phyloP scores from a whole-genome alignment of 2,888 invertebrate genomes.

The Cheiracanthium punctorium region DNA sequence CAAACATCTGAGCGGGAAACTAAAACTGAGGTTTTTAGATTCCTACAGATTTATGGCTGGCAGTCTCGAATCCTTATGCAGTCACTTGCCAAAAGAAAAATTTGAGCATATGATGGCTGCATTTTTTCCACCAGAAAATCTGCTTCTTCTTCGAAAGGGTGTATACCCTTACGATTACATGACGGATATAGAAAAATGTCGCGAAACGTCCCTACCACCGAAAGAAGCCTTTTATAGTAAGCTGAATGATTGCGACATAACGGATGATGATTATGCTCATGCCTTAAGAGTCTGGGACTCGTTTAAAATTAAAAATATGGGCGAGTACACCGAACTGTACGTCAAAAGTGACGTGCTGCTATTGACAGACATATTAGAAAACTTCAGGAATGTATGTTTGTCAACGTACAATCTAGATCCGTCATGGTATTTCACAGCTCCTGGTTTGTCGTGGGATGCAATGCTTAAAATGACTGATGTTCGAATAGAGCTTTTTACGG shows the following conservation, averaged over 20 bases:
- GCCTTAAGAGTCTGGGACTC: too few species aligned
- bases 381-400: constrained; percentile 71
- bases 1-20: not conserved
- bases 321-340: constrained; percentile 72
- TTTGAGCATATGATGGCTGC: too few species aligned
- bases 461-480: constrained; percentile 73
- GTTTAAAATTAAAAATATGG: not conserved
- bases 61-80: too few species aligned
- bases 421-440: constrained; percentile 70
- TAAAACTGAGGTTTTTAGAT: not conserved
- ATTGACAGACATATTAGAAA: not conserved
- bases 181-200: too few species aligned
- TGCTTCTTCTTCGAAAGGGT: too few species aligned
- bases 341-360: constrained; percentile 73
- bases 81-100: too few species aligned
- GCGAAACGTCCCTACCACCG: too few species aligned
- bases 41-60: not conserved
- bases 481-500: constrained; percentile 73
- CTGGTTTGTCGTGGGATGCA: constrained; percentile 74
- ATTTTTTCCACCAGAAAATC: too few species aligned
- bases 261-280: too few species aligned
- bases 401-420: constrained; percentile 73
- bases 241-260: too few species aligned
- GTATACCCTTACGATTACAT: too few species aligned
- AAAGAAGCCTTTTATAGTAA: too few species aligned